Evolutionary conservation across 2,797 vertebrate species (phyloP).

Genomic region (Heliangelus exortis): DNA sequence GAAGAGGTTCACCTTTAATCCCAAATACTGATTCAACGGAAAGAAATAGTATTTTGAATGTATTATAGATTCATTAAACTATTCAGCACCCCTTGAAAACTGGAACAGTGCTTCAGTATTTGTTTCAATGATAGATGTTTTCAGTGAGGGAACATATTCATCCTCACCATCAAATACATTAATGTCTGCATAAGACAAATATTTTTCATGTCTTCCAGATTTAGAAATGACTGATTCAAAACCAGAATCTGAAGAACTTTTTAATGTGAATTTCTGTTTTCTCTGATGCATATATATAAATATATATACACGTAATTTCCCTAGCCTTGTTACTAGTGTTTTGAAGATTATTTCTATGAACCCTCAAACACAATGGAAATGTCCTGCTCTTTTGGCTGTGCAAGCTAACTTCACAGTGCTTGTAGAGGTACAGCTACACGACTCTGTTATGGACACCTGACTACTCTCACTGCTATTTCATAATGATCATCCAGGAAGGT

Average conservation of each 20-base stretch:
- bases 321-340: background rate
- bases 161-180: background rate
- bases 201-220: background rate
- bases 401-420: background rate
- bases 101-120: background rate
- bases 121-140: background rate
- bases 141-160: background rate
- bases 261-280: background rate
- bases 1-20: slow-evolving; percentile 55
- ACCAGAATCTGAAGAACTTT: background rate
- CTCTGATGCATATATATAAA: background rate
- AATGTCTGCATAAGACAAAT: background rate
- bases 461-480: background rate
- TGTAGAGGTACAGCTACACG: background rate
- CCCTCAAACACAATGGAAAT: background rate
- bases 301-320: background rate
- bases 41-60: background rate
- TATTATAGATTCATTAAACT: slow-evolving; percentile 1
- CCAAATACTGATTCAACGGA: background rate
- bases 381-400: background rate
- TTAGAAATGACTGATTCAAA: background rate
- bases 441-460: background rate
- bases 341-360: background rate
- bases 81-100: background rate
- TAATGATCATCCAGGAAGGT: background rate